Percentiles rank a stretch among this genome's conserved stretches.
Conservation (phyloP, 2,113 vertebrate species). For the Alligator mississippiensis region DNA sequence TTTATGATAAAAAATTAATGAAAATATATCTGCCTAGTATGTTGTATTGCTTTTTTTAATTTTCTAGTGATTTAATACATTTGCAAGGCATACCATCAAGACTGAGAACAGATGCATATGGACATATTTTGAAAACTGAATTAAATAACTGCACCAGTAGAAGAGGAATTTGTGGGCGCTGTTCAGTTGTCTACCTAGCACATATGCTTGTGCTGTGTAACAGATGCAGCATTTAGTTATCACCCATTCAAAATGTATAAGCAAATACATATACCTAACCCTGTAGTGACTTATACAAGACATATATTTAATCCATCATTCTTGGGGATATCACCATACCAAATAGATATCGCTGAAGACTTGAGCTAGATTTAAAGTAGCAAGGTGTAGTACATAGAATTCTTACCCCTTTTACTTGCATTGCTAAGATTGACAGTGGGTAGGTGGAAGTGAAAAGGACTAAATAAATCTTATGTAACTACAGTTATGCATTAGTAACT, state of each 20-base stretch:
- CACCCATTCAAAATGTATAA: not conserved
- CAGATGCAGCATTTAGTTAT: not conserved
- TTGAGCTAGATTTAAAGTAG: not conserved
- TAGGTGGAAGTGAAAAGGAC: not conserved
- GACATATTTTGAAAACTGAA: not conserved
- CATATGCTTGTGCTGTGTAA: not conserved
- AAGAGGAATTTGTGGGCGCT: not conserved
- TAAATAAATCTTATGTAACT: not conserved
- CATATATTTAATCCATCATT: not conserved
- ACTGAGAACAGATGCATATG: not conserved
- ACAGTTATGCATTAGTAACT: not conserved
- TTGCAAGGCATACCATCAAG: not conserved
- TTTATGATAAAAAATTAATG: not conserved
- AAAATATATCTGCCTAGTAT: not conserved
- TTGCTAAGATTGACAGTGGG: not conserved
- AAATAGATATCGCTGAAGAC: not conserved
- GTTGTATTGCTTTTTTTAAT: accelerated
- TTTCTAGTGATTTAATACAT: not conserved
- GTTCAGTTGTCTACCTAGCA: not conserved
- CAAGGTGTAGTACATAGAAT: not conserved
- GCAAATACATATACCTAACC: not conserved
- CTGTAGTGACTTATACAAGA: not conserved
- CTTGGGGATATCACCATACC: not conserved
- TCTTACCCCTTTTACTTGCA: not conserved
- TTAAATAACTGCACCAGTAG: not conserved